phyloP scores from a whole-genome alignment of 2,797 vertebrate genomes.

The Miichthys miiuy region DNA sequence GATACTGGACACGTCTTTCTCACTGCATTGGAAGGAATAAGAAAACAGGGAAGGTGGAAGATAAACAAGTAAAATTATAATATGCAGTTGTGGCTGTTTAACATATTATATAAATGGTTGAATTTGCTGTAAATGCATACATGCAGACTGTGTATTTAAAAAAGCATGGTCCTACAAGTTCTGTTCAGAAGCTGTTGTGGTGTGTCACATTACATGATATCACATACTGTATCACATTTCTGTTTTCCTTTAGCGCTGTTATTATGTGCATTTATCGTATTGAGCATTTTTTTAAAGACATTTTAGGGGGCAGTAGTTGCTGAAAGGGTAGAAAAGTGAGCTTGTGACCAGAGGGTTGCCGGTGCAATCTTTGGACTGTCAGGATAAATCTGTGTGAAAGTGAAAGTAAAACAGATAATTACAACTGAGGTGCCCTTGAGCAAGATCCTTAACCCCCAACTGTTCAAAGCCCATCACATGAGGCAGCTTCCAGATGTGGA shows the following conservation, averaged over 20 bases:
- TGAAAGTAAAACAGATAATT: background rate
- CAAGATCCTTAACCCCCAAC: background rate
- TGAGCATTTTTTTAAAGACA: background rate
- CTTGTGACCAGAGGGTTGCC: background rate
- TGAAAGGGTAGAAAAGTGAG: background rate
- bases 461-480: background rate
- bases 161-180: too few species aligned
- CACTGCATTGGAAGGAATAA: background rate
- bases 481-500: background rate
- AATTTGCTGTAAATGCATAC: background rate
- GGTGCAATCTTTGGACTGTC: background rate
- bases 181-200: background rate
- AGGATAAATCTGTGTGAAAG: conserved; percentile 1
- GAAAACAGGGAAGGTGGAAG: background rate
- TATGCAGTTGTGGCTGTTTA: background rate
- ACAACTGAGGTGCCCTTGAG: background rate
- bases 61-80: background rate
- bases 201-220: background rate
- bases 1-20: background rate
- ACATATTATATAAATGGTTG: background rate
- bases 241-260: background rate
- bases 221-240: background rate
- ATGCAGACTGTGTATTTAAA: background rate
- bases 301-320: background rate
- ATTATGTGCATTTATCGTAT: background rate